A percentile compares a stretch with the other conserved stretches of the same genome.
Evolutionary conservation across 2,797 vertebrate species (phyloP).

Genomic region (Poliocrania exsul): DNA sequence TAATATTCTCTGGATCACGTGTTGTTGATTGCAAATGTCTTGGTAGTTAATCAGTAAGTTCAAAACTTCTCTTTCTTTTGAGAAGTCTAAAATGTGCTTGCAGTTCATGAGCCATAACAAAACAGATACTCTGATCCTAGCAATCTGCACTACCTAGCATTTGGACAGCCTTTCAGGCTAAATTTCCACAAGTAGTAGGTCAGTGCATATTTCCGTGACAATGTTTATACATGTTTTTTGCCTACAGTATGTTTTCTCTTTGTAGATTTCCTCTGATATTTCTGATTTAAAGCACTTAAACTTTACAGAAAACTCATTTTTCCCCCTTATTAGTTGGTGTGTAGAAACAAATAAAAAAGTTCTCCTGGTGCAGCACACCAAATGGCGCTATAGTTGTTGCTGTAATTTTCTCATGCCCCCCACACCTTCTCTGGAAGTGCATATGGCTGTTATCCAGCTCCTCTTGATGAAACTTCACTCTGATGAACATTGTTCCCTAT

Average conservation of each 20-base stretch:
- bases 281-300: neutral
- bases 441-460: accelerated
- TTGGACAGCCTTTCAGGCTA: neutral
- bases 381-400: neutral
- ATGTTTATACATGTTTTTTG: neutral
- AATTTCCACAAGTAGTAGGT: neutral
- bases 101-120: neutral
- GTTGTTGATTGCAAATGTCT: neutral
- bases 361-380: neutral
- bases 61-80: neutral
- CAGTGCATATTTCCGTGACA: neutral
- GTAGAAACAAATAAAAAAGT: neutral
- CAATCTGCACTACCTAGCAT: neutral
- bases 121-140: neutral
- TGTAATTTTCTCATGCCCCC: neutral
- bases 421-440: neutral
- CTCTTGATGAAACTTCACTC: neutral
- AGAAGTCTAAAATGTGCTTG: neutral
- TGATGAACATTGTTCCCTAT: neutral
- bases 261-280: neutral
- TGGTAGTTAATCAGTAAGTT: neutral
- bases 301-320: neutral
- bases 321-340: neutral
- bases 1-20: neutral
- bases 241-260: neutral